Base-by-base conservation (phyloP, 2,113 vertebrate genomes). In the Semicossyphus pulcher region DNA sequence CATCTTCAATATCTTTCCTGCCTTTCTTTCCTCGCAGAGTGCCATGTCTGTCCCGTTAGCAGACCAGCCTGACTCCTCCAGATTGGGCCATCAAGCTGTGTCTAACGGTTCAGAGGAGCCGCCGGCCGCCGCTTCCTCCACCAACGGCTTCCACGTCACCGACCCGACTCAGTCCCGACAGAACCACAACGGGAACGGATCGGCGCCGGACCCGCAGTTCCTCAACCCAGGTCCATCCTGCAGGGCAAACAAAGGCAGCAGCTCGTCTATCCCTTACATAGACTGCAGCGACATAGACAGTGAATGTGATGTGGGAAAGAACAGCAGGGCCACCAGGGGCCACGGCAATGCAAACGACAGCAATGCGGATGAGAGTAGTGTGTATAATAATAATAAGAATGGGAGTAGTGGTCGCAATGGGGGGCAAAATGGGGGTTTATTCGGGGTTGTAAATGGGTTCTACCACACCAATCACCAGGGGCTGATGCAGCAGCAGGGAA, bases 281-380 rank as follows among this genome's bases (percentile, higher is more conserved):
- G 96, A 98, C 95, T 96, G 96, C 95, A 96, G 96, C 93, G 97
- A 97, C 78, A 93, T 96, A 97, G 97, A 98, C 95, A 97, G 96
- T 49, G 97, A 98, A 93, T 95, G 94, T 72, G 97, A 97, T 72
- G 93, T 94, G 57, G 60, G 81, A 11, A 90, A 88, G 76, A 64
- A 7, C 79, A 42, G 26, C 79, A 62, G 80, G 76, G 72, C 54
- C 10, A 23, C 68, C 44, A 79, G 80, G 66, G 87, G 87, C 62
- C 78, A 76, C 63, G 26, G 87, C 94, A 94, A 93, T 84, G 81
- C 89, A 77, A 95, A 95, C 92, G 95, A 95, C 95, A 95, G 95
- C 85, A 93, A 93, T 91, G 96, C 95, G 92, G 94, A 95, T 89
- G 95, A 95, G 90, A 23, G 52, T 21, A 58, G 48, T 45, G 88